Conservation (phyloP, 2,113 vertebrate species). For the Crotalus viridis region DNA sequence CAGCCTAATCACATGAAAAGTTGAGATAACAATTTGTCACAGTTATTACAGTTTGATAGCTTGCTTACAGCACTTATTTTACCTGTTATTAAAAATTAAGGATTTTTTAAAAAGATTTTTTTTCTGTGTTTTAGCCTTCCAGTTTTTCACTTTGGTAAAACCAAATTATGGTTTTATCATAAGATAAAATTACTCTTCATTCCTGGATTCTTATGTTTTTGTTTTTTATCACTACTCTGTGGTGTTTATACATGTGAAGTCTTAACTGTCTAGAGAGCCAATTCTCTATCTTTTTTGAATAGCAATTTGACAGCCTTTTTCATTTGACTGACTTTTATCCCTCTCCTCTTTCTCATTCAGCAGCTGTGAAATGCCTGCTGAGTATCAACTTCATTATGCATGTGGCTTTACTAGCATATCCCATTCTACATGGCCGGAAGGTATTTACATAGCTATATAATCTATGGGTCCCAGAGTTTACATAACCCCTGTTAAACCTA, state of each 20-base stretch:
- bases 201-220: not conserved
- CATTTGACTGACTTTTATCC: slow-evolving; percentile 9
- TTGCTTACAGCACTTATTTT: not conserved
- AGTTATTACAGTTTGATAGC: not conserved
- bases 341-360: slow-evolving; percentile 29
- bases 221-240: slow-evolving; percentile 1
- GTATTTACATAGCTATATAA: slow-evolving; percentile 31
- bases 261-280: slow-evolving; percentile 6
- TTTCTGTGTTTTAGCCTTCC: not conserved
- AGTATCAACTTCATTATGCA: slow-evolving; percentile 27
- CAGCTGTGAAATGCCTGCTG: slow-evolving; percentile 28
- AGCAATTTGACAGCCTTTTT: slow-evolving; percentile 32
- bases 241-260: not conserved
- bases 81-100: not conserved
- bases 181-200: not conserved
- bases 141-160: not conserved
- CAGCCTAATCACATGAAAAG: not conserved
- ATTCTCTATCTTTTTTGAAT: slow-evolving; percentile 1
- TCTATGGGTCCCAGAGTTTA: not conserved
- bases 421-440: not conserved
- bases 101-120: not conserved
- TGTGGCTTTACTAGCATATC: not conserved
- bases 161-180: slow-evolving; percentile 7
- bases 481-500: slow-evolving; percentile 16
- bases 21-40: not conserved